Evolutionary conservation across 37 sponge, comb jelly and placozoan genomes (phyloP).

Genomic region (Amphimedon queenslandica): DNA sequence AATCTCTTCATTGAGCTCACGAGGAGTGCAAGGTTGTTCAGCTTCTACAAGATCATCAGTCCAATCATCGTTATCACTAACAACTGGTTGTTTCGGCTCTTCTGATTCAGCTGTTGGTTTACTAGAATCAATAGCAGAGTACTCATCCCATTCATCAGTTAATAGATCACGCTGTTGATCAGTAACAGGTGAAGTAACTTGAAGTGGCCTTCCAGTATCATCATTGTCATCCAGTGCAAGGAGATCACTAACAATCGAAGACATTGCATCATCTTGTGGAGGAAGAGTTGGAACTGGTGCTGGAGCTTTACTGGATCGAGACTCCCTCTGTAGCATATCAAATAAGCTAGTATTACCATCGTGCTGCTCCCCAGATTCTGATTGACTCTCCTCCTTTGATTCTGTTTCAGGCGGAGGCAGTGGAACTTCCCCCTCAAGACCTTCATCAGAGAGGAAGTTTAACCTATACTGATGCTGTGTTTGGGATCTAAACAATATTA

Average conservation of each 20-base stretch:
- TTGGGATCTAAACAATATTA: constrained; percentile 18
- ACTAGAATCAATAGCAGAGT: too few species aligned
- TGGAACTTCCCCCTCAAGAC: constrained; percentile 34
- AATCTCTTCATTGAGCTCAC: neutral
- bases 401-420: neutral
- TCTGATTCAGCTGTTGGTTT: too few species aligned
- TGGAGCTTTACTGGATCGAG: too few species aligned
- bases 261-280: neutral
- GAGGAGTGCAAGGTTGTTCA: too few species aligned
- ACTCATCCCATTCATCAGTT: constrained; percentile 1
- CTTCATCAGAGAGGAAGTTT: constrained; percentile 25
- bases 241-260: too few species aligned
- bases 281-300: too few species aligned
- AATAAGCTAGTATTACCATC: neutral
- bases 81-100: too few species aligned
- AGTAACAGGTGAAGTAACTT: neutral
- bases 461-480: constrained; percentile 68
- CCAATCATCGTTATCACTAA: too few species aligned
- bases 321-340: neutral
- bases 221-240: neutral
- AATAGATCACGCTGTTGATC: neutral
- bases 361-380: neutral
- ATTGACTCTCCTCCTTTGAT: constrained; percentile 8
- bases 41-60: neutral
- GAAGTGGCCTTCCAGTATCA: neutral